Conservation (phyloP, 2,888 invertebrate species). For the Eubasilissa splendida region DNA sequence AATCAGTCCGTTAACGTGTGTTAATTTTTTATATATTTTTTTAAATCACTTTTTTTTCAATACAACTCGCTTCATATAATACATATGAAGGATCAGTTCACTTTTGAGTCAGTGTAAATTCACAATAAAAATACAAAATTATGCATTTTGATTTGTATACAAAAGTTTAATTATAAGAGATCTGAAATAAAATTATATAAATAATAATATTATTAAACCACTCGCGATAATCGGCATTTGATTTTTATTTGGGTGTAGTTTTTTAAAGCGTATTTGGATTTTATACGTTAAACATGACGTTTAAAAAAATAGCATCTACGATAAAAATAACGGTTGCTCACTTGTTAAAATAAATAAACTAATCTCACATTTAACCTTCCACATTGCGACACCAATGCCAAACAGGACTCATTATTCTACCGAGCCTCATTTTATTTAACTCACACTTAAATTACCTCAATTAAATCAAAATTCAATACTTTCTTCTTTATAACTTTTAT, state of each 20-base stretch:
- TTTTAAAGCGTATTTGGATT: not conserved
- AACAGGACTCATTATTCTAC: no score
- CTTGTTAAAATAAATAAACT: no score
- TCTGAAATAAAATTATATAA: not conserved
- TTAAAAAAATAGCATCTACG: not conserved
- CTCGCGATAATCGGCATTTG: not conserved
- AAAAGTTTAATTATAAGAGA: not conserved
- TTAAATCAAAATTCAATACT: no score
- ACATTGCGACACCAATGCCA: no score
- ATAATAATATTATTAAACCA: not conserved
- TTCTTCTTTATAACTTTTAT: no score
- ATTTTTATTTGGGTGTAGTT: not conserved
- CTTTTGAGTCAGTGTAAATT: not conserved
- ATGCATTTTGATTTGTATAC: not conserved
- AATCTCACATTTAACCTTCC: no score
- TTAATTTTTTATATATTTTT: not conserved
- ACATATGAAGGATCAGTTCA: not conserved
- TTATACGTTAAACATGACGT: not conserved
- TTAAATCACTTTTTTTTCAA: not conserved
- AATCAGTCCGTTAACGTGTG: no score
- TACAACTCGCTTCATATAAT: no score
- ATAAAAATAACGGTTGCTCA: no score
- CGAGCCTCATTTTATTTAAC: no score
- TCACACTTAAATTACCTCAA: no score
- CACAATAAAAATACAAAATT: constrained; percentile 19